Evolutionary conservation across 1,140 invertebrate species (phyloP).

Genomic region (Diabrotica undecimpunctata): DNA sequence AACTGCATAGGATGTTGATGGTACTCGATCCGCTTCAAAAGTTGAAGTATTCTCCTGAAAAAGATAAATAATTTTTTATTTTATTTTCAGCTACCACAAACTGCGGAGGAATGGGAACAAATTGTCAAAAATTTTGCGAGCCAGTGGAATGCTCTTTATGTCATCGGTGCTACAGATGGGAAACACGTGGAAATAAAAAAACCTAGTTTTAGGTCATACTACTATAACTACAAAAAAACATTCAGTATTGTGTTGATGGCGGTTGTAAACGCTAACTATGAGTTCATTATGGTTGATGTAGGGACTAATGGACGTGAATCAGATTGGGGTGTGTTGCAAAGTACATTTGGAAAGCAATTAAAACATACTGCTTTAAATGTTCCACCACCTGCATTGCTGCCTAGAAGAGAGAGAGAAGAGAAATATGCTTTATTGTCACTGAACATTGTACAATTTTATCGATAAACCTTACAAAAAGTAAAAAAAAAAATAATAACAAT

Average conservation of each 20-base stretch:
- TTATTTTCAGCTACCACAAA: constrained; percentile 5
- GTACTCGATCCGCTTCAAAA: background rate
- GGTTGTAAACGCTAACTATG: constrained; percentile 15
- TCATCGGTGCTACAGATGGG: constrained; percentile 14
- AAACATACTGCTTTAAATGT: constrained; percentile 28
- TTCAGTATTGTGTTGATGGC: constrained; percentile 14
- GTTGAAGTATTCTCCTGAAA: constrained; percentile 12
- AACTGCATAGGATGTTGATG: constrained; percentile 6
- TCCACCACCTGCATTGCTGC: constrained; percentile 23
- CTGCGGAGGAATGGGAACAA: constrained; percentile 8
- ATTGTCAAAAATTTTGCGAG: constrained; percentile 4
- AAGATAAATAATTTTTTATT: constrained; percentile 4
- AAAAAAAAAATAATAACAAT: no score
- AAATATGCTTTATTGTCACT: no score
- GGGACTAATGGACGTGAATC: constrained; percentile 3
- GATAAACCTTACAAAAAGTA: no score
- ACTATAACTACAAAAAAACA: constrained; percentile 24
- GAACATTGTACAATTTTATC: no score
- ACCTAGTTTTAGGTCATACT: no score
- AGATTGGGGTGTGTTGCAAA: constrained; percentile 20
- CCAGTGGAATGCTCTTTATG: background rate
- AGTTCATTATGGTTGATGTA: constrained; percentile 24
- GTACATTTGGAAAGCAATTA: constrained; percentile 12
- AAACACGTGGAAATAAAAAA: constrained; percentile 9
- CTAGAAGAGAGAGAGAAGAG: no score